Base-by-base conservation (phyloP, 2,888 invertebrate genomes). In the Sarcophaga subvicina region DNA sequence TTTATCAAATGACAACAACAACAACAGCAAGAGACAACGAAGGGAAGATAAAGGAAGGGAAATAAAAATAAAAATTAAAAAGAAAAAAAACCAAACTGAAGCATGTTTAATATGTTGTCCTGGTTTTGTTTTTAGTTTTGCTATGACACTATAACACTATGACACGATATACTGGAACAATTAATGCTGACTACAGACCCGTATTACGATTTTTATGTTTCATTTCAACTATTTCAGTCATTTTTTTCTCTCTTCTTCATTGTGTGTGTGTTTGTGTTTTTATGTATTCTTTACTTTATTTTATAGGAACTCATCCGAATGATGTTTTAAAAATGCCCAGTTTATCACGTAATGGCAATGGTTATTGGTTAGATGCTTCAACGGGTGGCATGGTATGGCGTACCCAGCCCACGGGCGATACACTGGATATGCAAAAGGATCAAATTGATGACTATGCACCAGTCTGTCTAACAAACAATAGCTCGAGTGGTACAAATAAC, bases 381-480 rank as follows among this genome's bases (percentile, higher is more conserved):
- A 91, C 92, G 27, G 93, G 93, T 27, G 93, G 93, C 88, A 93
- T 93, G 92, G 93, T 93, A 62, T 93, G 93, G 93, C 93, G 93
- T 78, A 92, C 93, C 76, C 90, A 92, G 79, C 91, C 92, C 79
- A 91, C 89, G 84, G 92, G 92, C 89, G 92, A 92, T 89, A 89
- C 92, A 78, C 89, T 93, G 88, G 92, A 93, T 89, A 91, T 93
- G 91, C 93, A 93, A 89, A 93, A 93, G 91, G 93, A 93, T 91
- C 93, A 93, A 90, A 93, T 93, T 78, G 93, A 93, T 83, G 93
- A 93, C 91, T 93, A 93, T 91, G 93, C 93, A 37, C 93, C 93
- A 6, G 93, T 93, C 73, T 93, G 93, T 89, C 91, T 92, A 85
- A 90, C 92, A 81, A 89, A 87, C 77, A 89, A 87, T 45, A 88